A percentile compares a stretch with the other conserved stretches of the same genome.
Evolutionary conservation across 2,113 vertebrate species (phyloP).

Genomic region (Pica pica): DNA sequence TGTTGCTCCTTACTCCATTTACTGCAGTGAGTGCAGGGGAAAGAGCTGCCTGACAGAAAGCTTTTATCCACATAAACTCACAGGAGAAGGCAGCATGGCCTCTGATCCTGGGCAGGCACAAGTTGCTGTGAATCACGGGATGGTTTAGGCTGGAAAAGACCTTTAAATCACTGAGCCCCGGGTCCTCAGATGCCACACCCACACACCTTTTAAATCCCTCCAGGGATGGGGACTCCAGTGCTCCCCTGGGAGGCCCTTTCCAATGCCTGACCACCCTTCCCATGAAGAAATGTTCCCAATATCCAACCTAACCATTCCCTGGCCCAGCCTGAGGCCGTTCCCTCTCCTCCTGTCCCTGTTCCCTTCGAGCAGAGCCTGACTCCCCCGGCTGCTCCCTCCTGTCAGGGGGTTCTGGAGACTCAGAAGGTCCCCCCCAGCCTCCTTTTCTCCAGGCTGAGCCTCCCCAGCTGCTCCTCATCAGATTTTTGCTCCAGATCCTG

Average conservation of each 20-base stretch:
- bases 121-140: not conserved
- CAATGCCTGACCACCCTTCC: not conserved
- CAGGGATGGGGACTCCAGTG: not conserved
- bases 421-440: not conserved
- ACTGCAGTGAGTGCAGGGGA: accelerated
- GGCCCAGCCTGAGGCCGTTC: accelerated
- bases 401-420: not conserved
- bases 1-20: not conserved
- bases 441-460: not conserved
- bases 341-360: not conserved
- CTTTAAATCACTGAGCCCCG: not conserved
- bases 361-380: not conserved
- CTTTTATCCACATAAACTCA: not conserved
- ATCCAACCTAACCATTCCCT: not conserved
- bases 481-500: not conserved
- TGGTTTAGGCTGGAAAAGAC: not conserved
- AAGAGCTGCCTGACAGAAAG: not conserved
- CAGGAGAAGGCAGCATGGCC: not conserved
- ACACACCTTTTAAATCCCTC: not conserved
- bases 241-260: not conserved
- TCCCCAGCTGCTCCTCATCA: not conserved
- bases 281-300: too few species aligned
- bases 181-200: not conserved
- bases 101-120: not conserved
- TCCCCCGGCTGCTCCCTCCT: not conserved